Evolutionary conservation across 2,888 invertebrate genomes (phyloP), one percentile per base, ranked within the genome.

Genomic region (Melikaiella ostensackeni): DNA sequence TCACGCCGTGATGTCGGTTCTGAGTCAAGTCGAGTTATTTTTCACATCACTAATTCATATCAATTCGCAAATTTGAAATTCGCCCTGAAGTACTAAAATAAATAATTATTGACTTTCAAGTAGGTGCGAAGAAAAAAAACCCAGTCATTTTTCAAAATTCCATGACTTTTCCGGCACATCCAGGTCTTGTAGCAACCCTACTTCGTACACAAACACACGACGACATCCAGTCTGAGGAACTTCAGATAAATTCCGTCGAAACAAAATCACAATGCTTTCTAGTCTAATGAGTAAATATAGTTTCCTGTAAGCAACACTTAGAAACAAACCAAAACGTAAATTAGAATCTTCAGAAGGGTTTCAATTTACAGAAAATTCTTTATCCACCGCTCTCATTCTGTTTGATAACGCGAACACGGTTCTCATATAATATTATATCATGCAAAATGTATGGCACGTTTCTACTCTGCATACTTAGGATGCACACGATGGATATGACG

Each of bases 181-280:
- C 30, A 30, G 30, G 30, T 30, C 30, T 30, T 30, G 2, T 30
- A 30, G 4, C 4, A 30, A 30, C 30, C 4, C 30, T 30, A 4
- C 4, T n/a, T n/a, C n/a, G n/a, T 30, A 30, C 2, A 30, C 30
- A 80, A 84, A 83, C 82, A 84, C 80, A 80, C 79, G 79, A 80
- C 80, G 81, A 79, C 77, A 27, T 80, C 77, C 46, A 77, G 70
- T 76, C 78, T 76, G 66, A 73, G 77, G 73, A 81, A 80, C 74
- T 74, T 75, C 81, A 78, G 73, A 82, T 82, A 75, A 75, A 73
- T 73, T 73, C 21, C 21, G 5, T 24, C 7, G 16, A 50, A 50
- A 46, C 21, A 35, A 55, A 35, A 30, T 30, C 6, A 3, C 16
- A 73, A 27, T 13, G 42, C n/a, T 74, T 55, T 35, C 1, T 33